Percentiles rank a stretch among this genome's conserved stretches.
phyloP scores from a whole-genome alignment of 1,140 invertebrate species.

The Lucilia sericata region DNA sequence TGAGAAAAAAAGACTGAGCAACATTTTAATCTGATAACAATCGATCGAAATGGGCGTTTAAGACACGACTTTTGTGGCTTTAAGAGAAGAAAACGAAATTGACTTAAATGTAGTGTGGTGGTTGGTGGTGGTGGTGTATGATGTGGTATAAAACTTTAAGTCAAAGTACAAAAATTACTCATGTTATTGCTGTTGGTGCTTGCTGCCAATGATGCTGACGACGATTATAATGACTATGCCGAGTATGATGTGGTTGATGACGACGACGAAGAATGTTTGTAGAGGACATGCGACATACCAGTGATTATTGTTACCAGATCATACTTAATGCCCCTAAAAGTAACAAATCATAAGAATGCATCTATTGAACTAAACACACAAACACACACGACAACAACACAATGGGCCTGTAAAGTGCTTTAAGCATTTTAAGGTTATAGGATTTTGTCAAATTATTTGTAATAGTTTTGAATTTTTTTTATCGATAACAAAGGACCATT shows the following conservation, averaged over 20 bases:
- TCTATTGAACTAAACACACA: neutral
- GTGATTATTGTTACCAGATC: constrained; percentile 17
- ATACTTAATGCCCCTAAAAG: neutral
- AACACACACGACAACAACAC: neutral
- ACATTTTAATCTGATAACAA: constrained; percentile 65
- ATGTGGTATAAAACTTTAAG: constrained; percentile 5
- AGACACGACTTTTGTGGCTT: constrained; percentile 52
- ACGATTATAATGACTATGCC: constrained; percentile 48
- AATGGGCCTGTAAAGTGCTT: neutral
- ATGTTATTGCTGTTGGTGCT: constrained; percentile 50
- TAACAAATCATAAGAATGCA: constrained; percentile 1
- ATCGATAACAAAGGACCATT: no score
- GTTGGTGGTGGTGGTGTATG: constrained; percentile 16
- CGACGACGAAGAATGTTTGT: constrained; percentile 26
- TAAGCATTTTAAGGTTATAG: no score
- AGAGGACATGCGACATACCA: constrained; percentile 25
- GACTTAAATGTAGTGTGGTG: constrained; percentile 46
- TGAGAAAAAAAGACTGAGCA: constrained; percentile 55
- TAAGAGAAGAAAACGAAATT: neutral
- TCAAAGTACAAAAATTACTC: constrained; percentile 34
- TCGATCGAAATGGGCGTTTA: constrained; percentile 65
- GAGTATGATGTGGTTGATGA: constrained; percentile 35
- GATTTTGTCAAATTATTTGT: no score
- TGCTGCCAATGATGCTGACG: constrained; percentile 55
- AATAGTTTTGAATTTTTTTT: no score